A percentile compares a stretch with the other conserved stretches of the same genome.
Evolutionary conservation across 2,113 vertebrate genomes (phyloP).

Genomic region (Propithecus coquereli): DNA sequence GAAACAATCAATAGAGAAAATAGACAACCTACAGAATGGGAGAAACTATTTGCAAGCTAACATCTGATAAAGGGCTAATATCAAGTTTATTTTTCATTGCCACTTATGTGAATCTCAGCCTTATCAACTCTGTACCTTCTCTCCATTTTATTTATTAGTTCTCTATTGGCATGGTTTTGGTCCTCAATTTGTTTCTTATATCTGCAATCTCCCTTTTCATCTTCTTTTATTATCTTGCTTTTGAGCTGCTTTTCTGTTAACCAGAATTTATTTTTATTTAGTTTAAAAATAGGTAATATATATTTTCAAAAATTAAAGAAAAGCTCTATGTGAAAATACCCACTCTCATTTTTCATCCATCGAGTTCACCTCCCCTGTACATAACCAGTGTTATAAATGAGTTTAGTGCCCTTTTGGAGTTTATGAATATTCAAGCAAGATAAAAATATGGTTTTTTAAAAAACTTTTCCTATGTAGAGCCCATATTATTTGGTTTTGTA

Average conservation of each 20-base stretch:
- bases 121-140: background rate
- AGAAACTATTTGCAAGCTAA: no score
- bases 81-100: background rate
- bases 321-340: background rate
- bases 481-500: background rate
- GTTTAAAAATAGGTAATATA: background rate
- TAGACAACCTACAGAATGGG: no score
- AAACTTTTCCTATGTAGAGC: background rate
- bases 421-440: background rate
- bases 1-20: no score
- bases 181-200: background rate
- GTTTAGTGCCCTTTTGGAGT: background rate
- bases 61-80: no score
- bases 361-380: background rate
- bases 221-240: background rate
- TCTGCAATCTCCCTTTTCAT: background rate
- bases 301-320: background rate
- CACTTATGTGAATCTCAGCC: background rate
- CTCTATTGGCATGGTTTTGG: background rate
- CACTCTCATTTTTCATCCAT: background rate
- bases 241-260: constrained; percentile 15
- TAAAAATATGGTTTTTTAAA: background rate
- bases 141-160: background rate
- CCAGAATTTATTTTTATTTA: background rate
- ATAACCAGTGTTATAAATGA: background rate